Base-by-base conservation (phyloP, 1,140 invertebrate genomes). In the Macrobrachium nipponense region DNA sequence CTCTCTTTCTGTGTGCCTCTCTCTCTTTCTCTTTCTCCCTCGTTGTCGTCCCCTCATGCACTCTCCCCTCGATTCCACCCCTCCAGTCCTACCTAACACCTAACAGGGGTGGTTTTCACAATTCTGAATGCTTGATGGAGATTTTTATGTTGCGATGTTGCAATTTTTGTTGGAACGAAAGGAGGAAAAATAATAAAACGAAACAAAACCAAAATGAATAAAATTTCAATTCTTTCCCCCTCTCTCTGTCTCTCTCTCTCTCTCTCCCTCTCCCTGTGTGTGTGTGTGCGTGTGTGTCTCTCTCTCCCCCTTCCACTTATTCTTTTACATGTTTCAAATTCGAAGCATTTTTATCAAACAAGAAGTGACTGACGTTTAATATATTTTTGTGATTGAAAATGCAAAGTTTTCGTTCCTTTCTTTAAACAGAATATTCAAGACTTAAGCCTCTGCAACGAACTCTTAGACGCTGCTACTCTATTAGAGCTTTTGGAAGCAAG, bases 121-220 rank as follows among this genome's bases (percentile, higher is more conserved):
- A 70, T 81, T 81, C 80, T 81, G 66, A 68, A 81, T 81, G 80
- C 68, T 70, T 81, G 80, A 81, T 81, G 80, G 80, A 72, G 80
- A 81, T 81, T 81, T 81, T 81, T 81, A 81, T 81, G 80, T 81
- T 27, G 64, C 80, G 72, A 72, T 81, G 59, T 81, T 81, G 51
- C 51, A 51, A 51, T 51, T 51, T 51, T 51, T 51, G 51, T 72
- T 44, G 80, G 80, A 70, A 72, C 80, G 80, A 66, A 81, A 70
- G 68, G 23, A 20, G 43, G 14, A 70, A 70, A 36, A 23, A 70
- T 27, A 70, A 70, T 27, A 23, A 70, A 51, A 51, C 51, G 51
- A 51, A 51, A 51, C 51, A 51, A 51, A 51, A 51, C 51, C 51
- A 51, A 51, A 51, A 51, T 51, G 51, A 51, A 27, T 66, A 27